phyloP scores from a whole-genome alignment of 37 sponge, comb jelly and placozoan genomes.

The Agelas oroides region DNA sequence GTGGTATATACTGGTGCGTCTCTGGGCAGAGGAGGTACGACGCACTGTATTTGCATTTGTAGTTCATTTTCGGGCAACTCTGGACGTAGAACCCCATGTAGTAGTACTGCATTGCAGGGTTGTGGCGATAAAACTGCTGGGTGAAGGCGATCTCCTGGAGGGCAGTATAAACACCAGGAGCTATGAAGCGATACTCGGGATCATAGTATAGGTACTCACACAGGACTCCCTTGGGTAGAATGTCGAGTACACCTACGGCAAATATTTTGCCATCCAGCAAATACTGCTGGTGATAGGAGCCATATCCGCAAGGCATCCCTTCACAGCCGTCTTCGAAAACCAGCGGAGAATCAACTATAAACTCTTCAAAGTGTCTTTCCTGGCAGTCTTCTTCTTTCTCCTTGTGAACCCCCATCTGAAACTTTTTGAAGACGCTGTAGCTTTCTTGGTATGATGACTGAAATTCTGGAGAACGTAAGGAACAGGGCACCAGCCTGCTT shows the following conservation, averaged over 20 bases:
- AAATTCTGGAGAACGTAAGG: background rate
- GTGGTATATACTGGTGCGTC: constrained; percentile 63
- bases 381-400: constrained; percentile 50
- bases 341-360: constrained; percentile 44
- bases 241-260: constrained; percentile 76
- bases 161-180: constrained; percentile 71
- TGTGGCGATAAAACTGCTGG: constrained; percentile 28
- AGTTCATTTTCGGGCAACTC: constrained; percentile 86
- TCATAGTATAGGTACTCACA: constrained; percentile 85
- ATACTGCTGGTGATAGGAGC: constrained; percentile 80
- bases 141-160: constrained; percentile 56
- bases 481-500: constrained; percentile 35
- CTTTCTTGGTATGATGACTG: constrained; percentile 34
- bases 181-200: constrained; percentile 63
- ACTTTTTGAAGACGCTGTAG: constrained; percentile 67
- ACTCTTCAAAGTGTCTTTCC: constrained; percentile 44
- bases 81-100: constrained; percentile 95
- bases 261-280: constrained; percentile 68
- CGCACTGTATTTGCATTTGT: constrained; percentile 76
- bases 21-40: constrained; percentile 78
- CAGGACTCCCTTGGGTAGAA: constrained; percentile 68
- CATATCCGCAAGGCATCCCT: constrained; percentile 30
- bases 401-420: constrained; percentile 65
- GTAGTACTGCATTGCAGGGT: constrained; percentile 74
- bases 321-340: background rate